phyloP scores from a whole-genome alignment of 1,140 invertebrate genomes.

The Bombus superbus region DNA sequence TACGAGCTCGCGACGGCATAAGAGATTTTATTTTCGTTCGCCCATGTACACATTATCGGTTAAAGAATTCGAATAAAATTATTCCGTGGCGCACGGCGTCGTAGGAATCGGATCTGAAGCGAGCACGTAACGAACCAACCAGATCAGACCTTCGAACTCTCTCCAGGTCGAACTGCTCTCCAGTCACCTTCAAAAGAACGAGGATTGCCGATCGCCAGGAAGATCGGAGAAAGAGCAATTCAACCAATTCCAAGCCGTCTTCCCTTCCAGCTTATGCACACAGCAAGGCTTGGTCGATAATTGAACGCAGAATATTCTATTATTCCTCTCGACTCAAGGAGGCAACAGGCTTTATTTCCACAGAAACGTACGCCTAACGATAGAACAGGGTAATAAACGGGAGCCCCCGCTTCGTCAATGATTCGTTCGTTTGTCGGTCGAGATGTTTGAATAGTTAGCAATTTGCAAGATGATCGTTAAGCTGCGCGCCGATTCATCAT shows the following conservation, averaged over 20 bases:
- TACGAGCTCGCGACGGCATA: too few species aligned
- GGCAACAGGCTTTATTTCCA: neutral
- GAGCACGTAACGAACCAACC: too few species aligned
- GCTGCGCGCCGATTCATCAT: neutral
- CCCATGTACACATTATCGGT: too few species aligned
- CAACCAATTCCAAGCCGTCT: too few species aligned
- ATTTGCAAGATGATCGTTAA: slow-evolving; percentile 49
- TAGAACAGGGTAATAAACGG: slow-evolving; percentile 35
- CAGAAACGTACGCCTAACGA: neutral
- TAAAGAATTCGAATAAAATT: too few species aligned
- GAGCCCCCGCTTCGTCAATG: slow-evolving; percentile 17
- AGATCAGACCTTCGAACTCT: too few species aligned
- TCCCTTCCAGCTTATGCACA: neutral
- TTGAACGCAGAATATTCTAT: slow-evolving; percentile 36
- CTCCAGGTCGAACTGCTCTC: too few species aligned
- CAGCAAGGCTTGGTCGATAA: slow-evolving; percentile 5
- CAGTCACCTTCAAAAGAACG: neutral
- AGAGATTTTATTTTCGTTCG: too few species aligned
- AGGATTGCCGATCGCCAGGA: neutral
- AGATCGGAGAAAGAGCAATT: neutral
- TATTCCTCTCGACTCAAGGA: neutral
- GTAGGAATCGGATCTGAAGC: too few species aligned
- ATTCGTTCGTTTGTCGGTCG: slow-evolving; percentile 14
- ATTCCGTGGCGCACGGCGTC: too few species aligned
- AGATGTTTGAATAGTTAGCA: slow-evolving; percentile 8